A percentile compares a stretch with the other conserved stretches of the same genome.
Evolutionary conservation across 2,113 vertebrate genomes (phyloP).

Genomic region (Willisornis vidua): DNA sequence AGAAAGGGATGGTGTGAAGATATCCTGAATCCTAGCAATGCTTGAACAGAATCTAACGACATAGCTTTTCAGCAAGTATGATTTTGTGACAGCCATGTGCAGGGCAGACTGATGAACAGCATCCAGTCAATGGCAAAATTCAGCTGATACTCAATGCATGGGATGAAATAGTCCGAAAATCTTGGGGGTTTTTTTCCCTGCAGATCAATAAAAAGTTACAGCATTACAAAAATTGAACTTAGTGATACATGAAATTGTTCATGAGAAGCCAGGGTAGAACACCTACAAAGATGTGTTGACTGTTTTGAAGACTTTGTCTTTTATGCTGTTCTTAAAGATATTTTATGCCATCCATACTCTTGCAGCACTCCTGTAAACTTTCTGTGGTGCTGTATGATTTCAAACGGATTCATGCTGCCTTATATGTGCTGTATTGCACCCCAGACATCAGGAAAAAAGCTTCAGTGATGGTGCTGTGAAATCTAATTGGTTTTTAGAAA

Average conservation of each 20-base stretch:
- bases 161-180: neutral
- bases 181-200: neutral
- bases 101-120: neutral
- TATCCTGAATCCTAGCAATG: neutral
- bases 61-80: neutral
- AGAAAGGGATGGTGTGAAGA: neutral
- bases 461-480: neutral
- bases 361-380: neutral
- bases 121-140: neutral
- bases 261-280: neutral
- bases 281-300: neutral
- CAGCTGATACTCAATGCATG: neutral
- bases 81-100: neutral
- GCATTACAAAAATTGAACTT: neutral
- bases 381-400: neutral
- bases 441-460: neutral
- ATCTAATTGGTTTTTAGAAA: neutral
- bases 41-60: neutral
- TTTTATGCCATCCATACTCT: neutral
- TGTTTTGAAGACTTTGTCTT: neutral
- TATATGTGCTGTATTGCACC: neutral
- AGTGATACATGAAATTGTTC: neutral
- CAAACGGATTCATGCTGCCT: neutral
- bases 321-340: neutral
- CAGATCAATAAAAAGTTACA: neutral